Evolutionary conservation across 2,888 invertebrate species (phyloP).

Genomic region (Caenorhabditis becei): DNA sequence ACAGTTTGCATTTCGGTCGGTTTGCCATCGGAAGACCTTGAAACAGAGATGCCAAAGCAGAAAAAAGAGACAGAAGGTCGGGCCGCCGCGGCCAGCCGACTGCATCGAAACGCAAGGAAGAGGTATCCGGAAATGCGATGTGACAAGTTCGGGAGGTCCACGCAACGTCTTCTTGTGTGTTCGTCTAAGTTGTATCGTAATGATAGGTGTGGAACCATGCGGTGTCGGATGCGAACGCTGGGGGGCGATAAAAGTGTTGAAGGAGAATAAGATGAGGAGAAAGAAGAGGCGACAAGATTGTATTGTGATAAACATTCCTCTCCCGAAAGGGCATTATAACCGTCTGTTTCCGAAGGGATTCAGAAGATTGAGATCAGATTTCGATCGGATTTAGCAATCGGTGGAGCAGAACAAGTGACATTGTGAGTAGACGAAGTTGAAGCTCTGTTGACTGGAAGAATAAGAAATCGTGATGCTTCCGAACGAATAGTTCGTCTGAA

Average conservation of each 20-base stretch:
- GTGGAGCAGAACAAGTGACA: not conserved
- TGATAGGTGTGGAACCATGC: conserved; percentile 59
- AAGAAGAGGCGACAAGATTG: conserved; percentile 28
- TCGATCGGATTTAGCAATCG: not conserved
- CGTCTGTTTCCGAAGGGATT: conserved; percentile 40
- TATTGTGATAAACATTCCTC: conserved; percentile 56
- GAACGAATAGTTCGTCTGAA: no score
- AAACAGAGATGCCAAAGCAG: conserved; percentile 38
- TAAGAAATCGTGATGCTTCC: no score
- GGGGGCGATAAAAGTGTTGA: conserved; percentile 39
- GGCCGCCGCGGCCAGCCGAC: conserved; percentile 28
- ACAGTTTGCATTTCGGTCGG: conserved; percentile 26
- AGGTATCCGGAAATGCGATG: conserved; percentile 22
- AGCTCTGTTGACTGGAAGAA: no score
- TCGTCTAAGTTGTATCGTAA: conserved; percentile 43
- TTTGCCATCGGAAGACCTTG: conserved; percentile 52
- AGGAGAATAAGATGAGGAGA: conserved; percentile 16
- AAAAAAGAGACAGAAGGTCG: conserved; percentile 37
- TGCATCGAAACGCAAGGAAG: conserved; percentile 18
- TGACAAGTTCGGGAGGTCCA: conserved; percentile 36
- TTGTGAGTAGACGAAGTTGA: not conserved
- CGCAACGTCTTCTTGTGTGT: conserved; percentile 36
- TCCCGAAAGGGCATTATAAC: conserved; percentile 46
- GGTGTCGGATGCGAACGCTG: conserved; percentile 20
- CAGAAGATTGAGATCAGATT: conserved; percentile 2